Percentiles rank a stretch among this genome's conserved stretches.
phyloP scores from a whole-genome alignment of 2,888 invertebrate species.

The Heterodera filipjevi region DNA sequence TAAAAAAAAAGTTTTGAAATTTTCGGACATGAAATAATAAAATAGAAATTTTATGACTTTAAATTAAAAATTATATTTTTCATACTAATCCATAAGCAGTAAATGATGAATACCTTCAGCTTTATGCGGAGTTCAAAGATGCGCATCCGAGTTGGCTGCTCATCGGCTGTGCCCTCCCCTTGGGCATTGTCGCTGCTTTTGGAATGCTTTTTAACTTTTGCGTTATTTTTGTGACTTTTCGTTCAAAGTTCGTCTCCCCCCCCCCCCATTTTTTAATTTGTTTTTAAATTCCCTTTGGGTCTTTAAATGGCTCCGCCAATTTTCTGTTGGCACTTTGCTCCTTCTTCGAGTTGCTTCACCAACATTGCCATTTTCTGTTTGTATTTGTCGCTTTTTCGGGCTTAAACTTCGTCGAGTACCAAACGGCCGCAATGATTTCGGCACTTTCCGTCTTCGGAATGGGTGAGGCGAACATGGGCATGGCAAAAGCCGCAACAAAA shows the following conservation, averaged over 20 bases:
- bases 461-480: not conserved
- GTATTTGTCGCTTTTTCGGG: constrained; percentile 6
- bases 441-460: not conserved
- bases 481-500: not conserved
- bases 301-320: constrained; percentile 3
- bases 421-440: not conserved
- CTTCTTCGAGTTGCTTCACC: constrained; percentile 23
- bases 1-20: too few species aligned
- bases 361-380: constrained; percentile 20
- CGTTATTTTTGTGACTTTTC: constrained; percentile 12
- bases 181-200: not conserved
- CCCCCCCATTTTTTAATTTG: not conserved
- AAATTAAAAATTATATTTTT: too few species aligned
- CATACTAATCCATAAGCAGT: not conserved
- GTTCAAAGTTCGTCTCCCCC: not conserved
- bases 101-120: not conserved
- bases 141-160: not conserved
- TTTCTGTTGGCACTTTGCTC: constrained; percentile 15
- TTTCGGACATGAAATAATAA: too few species aligned
- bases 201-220: constrained; percentile 13
- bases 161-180: not conserved
- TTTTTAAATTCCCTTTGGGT: not conserved
- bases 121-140: constrained; percentile 3
- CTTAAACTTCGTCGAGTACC: not conserved
- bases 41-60: too few species aligned